A percentile compares a stretch with the other conserved stretches of the same genome.
phyloP scores from a whole-genome alignment of 2,888 invertebrate species.

The Eubasilissa splendida region DNA sequence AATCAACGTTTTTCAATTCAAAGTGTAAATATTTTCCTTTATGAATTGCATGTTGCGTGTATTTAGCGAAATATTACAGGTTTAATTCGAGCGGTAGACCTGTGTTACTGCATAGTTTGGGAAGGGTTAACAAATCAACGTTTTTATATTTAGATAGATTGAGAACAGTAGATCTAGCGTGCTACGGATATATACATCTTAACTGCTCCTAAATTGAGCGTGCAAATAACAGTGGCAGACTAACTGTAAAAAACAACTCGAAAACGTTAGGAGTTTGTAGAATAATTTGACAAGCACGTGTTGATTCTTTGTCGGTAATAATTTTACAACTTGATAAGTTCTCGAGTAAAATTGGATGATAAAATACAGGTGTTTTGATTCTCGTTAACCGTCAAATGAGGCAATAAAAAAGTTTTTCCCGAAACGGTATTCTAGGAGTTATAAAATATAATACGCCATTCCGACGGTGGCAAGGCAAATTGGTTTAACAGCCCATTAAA shows the following conservation, averaged over 20 bases:
- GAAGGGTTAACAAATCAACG: too few relatives aligned
- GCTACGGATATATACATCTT: neutral
- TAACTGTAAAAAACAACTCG: conserved; percentile 33
- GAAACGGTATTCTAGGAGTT: too few relatives aligned
- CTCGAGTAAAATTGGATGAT: conserved; percentile 5
- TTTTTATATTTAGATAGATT: neutral
- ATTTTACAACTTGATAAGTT: conserved; percentile 34
- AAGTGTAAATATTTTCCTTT: too few relatives aligned
- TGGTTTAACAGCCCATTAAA: too few relatives aligned
- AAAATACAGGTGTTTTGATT: conserved; percentile 22
- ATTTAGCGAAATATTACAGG: too few relatives aligned
- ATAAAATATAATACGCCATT: too few relatives aligned
- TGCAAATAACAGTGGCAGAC: conserved; percentile 3
- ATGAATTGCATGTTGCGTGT: too few relatives aligned
- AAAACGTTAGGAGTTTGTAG: conserved; percentile 19
- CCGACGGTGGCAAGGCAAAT: too few relatives aligned
- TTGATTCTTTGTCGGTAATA: conserved; percentile 37
- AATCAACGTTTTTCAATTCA: too few relatives aligned
- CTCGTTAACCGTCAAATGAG: neutral
- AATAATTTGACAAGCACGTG: conserved; percentile 26
- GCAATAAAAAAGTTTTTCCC: too few relatives aligned
- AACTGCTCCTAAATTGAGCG: neutral
- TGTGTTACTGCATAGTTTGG: too few relatives aligned
- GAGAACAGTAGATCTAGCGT: conserved; percentile 14
- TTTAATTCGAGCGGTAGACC: too few relatives aligned